Base-by-base conservation (phyloP, 1,140 invertebrate species). In the Drosophila insularis region DNA sequence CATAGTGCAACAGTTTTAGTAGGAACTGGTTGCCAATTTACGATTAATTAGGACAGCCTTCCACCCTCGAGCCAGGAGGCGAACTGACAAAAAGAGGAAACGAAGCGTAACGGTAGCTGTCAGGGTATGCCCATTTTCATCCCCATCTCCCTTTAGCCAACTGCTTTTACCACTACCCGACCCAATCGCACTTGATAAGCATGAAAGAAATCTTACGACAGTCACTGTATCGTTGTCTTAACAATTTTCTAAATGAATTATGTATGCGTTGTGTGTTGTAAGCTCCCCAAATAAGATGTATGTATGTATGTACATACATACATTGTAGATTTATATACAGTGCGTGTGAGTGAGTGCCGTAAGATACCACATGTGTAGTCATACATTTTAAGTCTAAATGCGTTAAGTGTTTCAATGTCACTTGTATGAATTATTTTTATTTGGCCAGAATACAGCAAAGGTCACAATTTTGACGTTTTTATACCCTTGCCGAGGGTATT, bases 181-280 rank as follows among this genome's bases (percentile, higher is more conserved):
- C 19, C 17, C 23, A 14, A 43, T 56, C 55, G 58, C 74, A 63
- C 58, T 78, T 78, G 69, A 78, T 78, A 78, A 73, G 74, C 76
- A 73, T 78, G 60, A 78, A 78, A 78, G 78, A 75, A 78, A 78
- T 63, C 72, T 64, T 72, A 76, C 73, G 63, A 61, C 65, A 61
- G 63, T 50, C 43, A 3, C 4, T 59, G 63, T 71, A 63, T 78
- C 65, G 74, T 76, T 81, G 73, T 80, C 69, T 74, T 74, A 81
- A 80, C 78, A 81, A 80, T 81, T 81, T 27, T 81, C 68, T 77
- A 81, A 81, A 81, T 81, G 77, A 81, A 81, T 81, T 81, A 81
- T 81, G 78, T 72, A 81, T 80, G 74, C 78, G 69, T 69, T 71
- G 77, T 62, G 65, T 65, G 63, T 74, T 70, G 53, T 67, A 63